phyloP scores from a whole-genome alignment of 35 echinoderm and acorn worm species.

The Eucidaris tribuloides region DNA sequence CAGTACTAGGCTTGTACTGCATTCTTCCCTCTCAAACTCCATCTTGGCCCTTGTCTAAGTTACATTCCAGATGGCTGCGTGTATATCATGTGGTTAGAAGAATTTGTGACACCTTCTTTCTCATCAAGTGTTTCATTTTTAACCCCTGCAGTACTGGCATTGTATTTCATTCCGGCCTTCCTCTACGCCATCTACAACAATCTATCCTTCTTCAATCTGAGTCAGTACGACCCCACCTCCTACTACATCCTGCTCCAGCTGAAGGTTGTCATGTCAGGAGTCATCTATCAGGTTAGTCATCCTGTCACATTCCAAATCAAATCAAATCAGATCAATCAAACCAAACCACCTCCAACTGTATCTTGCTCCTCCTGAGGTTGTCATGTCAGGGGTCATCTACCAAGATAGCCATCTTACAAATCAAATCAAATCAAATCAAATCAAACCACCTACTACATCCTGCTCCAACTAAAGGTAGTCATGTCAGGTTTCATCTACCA shows the following conservation, averaged over 20 bases:
- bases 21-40: background rate
- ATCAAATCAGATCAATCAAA: too few species aligned
- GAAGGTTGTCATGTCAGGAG: slow-evolving; percentile 67
- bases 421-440: too few species aligned
- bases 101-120: too few species aligned
- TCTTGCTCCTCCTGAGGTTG: too few species aligned
- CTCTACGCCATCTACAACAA: slow-evolving; percentile 91
- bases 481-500: slow-evolving; percentile 83
- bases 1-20: background rate
- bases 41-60: background rate
- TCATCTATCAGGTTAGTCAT: slow-evolving; percentile 93
- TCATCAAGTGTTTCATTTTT: background rate
- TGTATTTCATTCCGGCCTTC: slow-evolving; percentile 73
- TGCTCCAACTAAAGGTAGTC: slow-evolving; percentile 76
- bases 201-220: slow-evolving; percentile 76
- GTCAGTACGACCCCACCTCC: slow-evolving; percentile 70
- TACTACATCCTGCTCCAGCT: slow-evolving; percentile 78
- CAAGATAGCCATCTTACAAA: too few species aligned
- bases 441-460: slow-evolving; percentile 69
- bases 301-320: too few species aligned
- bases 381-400: too few species aligned
- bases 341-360: too few species aligned
- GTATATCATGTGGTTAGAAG: too few species aligned
- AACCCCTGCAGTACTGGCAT: slow-evolving; percentile 33
- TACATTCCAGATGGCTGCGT: background rate